Conservation (phyloP, 2,888 invertebrate species). For the Octodonta nipae region DNA sequence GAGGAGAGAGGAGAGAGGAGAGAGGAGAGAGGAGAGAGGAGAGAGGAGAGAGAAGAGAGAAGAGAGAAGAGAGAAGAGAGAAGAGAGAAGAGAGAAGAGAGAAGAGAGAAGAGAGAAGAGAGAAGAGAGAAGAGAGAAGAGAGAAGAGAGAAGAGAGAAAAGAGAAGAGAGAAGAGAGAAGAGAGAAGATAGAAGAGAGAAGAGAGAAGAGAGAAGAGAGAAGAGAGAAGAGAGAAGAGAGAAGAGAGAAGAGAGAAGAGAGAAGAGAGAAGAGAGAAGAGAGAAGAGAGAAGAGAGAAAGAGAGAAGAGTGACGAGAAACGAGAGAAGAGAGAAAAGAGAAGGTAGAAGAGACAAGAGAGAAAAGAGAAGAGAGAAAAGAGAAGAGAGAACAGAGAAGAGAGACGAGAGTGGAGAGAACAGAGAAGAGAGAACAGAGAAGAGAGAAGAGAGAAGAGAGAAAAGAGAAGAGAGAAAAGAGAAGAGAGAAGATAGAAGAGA, state of each 20-base stretch:
- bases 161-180: neutral
- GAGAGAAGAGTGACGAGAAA: neutral
- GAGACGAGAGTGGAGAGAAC: neutral
- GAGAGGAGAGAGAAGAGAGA: neutral
- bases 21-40: neutral
- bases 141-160: neutral
- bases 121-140: neutral
- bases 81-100: neutral
- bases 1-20: too few species aligned
- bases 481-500: too few species aligned
- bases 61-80: neutral
- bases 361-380: neutral
- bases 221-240: neutral
- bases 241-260: neutral
- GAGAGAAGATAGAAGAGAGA: too few species aligned
- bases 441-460: neutral
- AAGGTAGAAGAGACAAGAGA: neutral
- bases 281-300: constrained; percentile 4
- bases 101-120: neutral
- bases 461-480: neutral
- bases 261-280: constrained; percentile 1
- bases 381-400: too few species aligned
- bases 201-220: neutral
- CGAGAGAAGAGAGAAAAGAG: neutral
- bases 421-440: neutral